Percentiles rank a stretch among this genome's conserved stretches.
phyloP scores from a whole-genome alignment of 2,797 vertebrate species.

The Potorous gilbertii region DNA sequence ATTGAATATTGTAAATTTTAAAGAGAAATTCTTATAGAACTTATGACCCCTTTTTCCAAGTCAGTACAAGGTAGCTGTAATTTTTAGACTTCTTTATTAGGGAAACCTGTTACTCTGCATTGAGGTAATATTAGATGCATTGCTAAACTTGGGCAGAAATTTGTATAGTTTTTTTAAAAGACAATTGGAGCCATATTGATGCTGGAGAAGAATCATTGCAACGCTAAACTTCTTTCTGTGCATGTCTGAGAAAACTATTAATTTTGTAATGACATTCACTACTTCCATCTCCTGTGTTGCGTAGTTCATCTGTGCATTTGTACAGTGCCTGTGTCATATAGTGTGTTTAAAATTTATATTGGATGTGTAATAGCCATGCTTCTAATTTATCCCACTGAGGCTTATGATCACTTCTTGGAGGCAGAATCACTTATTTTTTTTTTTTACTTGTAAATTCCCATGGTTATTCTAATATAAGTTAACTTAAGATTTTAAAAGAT shows the following conservation, averaged over 20 bases:
- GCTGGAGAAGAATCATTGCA: not conserved
- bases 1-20: not conserved
- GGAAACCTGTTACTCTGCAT: not conserved
- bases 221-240: not conserved
- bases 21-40: not conserved
- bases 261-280: not conserved
- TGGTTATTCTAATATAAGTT: not conserved
- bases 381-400: not conserved
- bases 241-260: not conserved
- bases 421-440: not conserved
- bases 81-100: not conserved
- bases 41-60: rapidly evolving
- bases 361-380: not conserved
- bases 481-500: not conserved
- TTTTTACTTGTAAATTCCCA: not conserved
- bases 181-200: not conserved
- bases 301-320: not conserved
- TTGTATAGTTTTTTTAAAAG: not conserved
- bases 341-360: not conserved
- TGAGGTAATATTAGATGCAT: not conserved
- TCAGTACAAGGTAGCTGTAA: not conserved
- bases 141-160: not conserved
- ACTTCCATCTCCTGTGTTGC: not conserved
- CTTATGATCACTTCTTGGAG: not conserved
- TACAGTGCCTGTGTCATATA: not conserved